phyloP scores from a whole-genome alignment of 2,888 invertebrate genomes.

The Elmis aenea region DNA sequence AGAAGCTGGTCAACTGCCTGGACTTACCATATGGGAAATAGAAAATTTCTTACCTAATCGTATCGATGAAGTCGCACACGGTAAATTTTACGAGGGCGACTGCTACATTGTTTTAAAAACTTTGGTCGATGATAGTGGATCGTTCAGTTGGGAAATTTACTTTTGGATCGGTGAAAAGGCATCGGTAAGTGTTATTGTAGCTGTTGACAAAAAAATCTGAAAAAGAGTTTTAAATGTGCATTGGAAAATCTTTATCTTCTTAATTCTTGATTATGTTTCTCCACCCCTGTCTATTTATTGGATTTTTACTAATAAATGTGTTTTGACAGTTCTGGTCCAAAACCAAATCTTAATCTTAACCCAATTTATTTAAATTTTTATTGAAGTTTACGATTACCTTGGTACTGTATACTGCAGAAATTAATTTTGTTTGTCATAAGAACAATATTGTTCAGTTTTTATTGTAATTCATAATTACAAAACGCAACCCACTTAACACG shows the following conservation, averaged over 20 bases:
- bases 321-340: no score
- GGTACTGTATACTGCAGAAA: no score
- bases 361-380: neutral
- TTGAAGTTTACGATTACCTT: no score
- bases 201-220: neutral
- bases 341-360: slow-evolving; percentile 5
- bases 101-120: slow-evolving; percentile 97
- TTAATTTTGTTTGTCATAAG: no score
- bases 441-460: no score
- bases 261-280: no score
- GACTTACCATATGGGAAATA: slow-evolving; percentile 96
- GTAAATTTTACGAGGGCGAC: slow-evolving; percentile 98
- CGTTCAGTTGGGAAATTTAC: slow-evolving; percentile 91
- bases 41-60: slow-evolving; percentile 97
- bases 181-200: slow-evolving; percentile 57
- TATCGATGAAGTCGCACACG: slow-evolving; percentile 88
- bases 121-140: slow-evolving; percentile 73
- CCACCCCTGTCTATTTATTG: no score
- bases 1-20: slow-evolving; percentile 88
- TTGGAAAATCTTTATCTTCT: no score
- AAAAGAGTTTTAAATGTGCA: no score
- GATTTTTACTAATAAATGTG: no score
- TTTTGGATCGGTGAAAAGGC: slow-evolving; percentile 99
- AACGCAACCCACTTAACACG: no score
- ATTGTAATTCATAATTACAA: no score